These are phyloP conservation scores for Marisa cornuarietis DNA, from an alignment of 1,140 invertebrate species.

Conservation along the genomic window DNA sequence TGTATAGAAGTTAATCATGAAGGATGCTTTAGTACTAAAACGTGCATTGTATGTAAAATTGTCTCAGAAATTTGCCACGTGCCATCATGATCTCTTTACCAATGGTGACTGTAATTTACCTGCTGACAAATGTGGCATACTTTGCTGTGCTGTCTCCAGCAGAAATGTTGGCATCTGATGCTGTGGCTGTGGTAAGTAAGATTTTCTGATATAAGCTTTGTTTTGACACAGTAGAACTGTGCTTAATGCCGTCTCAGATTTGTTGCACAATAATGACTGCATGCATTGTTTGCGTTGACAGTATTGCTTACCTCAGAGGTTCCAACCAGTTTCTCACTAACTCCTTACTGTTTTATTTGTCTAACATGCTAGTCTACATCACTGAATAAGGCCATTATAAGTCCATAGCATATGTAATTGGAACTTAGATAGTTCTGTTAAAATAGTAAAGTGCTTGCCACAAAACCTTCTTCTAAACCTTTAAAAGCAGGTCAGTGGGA, in stretches of 20 bases:
- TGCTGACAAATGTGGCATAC: slow-evolving; percentile 69
- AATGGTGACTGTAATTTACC: slow-evolving; percentile 67
- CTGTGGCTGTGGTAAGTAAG: slow-evolving; percentile 68
- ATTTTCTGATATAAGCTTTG: not conserved
- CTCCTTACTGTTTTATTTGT: too few relatives aligned
- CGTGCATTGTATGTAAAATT: not conserved
- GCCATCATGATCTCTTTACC: slow-evolving; percentile 68
- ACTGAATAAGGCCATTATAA: too few relatives aligned
- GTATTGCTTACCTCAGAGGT: too few relatives aligned
- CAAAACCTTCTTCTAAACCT: not conserved
- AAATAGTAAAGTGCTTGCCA: too few relatives aligned
- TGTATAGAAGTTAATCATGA: too few relatives aligned
- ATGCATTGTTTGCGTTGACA: too few relatives aligned
- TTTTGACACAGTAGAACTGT: not conserved
- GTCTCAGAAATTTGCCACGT: slow-evolving; percentile 67
- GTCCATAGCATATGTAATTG: too few relatives aligned
- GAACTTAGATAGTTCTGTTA: too few relatives aligned
- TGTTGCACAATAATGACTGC: too few relatives aligned
- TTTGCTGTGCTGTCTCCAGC: slow-evolving; percentile 67
- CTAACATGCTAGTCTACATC: too few relatives aligned
- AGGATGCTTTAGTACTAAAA: too few relatives aligned
- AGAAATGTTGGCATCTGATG: slow-evolving; percentile 67
- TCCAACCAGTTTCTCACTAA: too few relatives aligned
- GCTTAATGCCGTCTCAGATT: not conserved
- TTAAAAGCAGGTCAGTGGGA: not conserved